Percentiles rank a stretch among this genome's conserved stretches.
Evolutionary conservation across 2,113 vertebrate species (phyloP).

Genomic region (Chaetodon trifascialis): DNA sequence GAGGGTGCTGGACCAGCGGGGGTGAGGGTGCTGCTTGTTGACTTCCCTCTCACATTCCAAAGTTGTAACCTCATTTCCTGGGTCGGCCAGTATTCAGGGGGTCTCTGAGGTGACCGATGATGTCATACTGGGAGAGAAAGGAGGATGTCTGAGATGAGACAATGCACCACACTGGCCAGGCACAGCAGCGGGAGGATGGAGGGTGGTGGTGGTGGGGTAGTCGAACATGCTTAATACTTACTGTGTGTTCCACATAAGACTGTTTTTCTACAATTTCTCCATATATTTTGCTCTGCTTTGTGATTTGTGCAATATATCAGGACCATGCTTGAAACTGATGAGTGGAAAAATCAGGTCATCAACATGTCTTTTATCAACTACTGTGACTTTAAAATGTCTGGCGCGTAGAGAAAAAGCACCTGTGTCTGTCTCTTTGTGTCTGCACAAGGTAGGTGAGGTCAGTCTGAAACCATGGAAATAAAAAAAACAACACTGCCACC

Average conservation of each 20-base stretch:
- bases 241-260: background rate
- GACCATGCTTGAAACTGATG: background rate
- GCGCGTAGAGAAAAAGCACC: slow-evolving; percentile 14
- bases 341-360: background rate
- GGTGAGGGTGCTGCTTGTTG: slow-evolving; percentile 9
- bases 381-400: slow-evolving; percentile 24
- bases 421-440: slow-evolving; percentile 62
- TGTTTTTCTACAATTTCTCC: background rate
- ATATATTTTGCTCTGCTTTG: slow-evolving; percentile 4
- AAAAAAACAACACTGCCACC: slow-evolving; percentile 53
- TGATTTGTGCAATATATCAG: slow-evolving; percentile 28
- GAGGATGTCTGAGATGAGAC: slow-evolving; percentile 62
- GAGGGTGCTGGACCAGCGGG: slow-evolving; percentile 21
- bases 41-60: slow-evolving; percentile 77
- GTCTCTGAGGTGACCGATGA: slow-evolving; percentile 80
- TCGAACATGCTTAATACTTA: background rate
- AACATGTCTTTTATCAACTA: background rate
- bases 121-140: slow-evolving; percentile 74
- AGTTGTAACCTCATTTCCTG: slow-evolving; percentile 81
- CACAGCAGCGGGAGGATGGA: background rate
- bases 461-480: background rate
- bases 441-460: slow-evolving; percentile 38
- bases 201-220: background rate
- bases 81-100: slow-evolving; percentile 72
- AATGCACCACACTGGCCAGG: slow-evolving; percentile 43